Evolutionary conservation across 2,113 vertebrate genomes (phyloP).

Genomic region (Boleophthalmus pectinirostris): DNA sequence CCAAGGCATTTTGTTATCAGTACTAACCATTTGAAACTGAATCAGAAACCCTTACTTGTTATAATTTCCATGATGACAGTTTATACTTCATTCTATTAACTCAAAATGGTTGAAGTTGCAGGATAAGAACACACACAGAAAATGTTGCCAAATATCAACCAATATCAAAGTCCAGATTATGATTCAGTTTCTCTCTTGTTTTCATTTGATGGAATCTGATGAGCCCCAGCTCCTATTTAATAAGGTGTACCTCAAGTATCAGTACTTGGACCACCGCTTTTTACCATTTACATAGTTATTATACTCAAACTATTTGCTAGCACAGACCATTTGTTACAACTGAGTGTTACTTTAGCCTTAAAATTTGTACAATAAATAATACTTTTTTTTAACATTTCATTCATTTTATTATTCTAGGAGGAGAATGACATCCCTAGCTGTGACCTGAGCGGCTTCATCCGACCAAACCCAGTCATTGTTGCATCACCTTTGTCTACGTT

Average conservation of each 20-base stretch:
- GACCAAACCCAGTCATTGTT: slow-evolving; percentile 91
- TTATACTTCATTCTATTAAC: too few relatives aligned
- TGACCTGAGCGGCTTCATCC: slow-evolving; percentile 93
- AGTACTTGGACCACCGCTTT: background rate
- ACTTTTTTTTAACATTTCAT: background rate
- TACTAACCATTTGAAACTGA: too few relatives aligned
- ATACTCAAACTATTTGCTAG: too few relatives aligned
- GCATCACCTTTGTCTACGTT: slow-evolving; percentile 93
- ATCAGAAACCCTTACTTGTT: too few relatives aligned
- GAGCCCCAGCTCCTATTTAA: background rate
- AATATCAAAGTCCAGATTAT: background rate
- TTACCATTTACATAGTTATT: background rate
- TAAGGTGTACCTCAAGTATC: background rate
- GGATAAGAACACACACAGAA: too few relatives aligned
- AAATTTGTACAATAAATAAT: too few relatives aligned
- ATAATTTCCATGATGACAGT: too few relatives aligned
- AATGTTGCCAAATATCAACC: too few relatives aligned
- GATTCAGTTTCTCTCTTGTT: background rate
- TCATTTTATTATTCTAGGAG: slow-evolving; percentile 68
- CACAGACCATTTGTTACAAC: too few relatives aligned
- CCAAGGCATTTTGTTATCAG: too few relatives aligned
- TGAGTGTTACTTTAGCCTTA: too few relatives aligned
- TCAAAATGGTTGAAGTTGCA: too few relatives aligned
- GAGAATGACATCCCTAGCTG: slow-evolving; percentile 98
- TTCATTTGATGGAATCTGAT: background rate